phyloP scores from a whole-genome alignment of 2,113 vertebrate genomes.

The Nerophis ophidion region DNA sequence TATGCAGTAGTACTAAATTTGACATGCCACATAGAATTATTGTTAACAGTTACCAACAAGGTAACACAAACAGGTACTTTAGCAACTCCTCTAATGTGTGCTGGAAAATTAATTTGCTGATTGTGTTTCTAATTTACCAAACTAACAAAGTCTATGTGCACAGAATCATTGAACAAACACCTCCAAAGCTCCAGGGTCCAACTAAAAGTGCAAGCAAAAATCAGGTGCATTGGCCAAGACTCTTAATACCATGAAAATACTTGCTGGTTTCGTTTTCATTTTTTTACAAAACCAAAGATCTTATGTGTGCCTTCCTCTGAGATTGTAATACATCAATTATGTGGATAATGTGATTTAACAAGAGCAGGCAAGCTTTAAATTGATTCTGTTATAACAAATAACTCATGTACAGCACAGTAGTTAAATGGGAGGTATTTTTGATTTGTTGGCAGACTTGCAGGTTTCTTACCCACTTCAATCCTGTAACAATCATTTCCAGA shows the following conservation, averaged over 20 bases:
- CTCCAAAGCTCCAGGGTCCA: constrained; percentile 1
- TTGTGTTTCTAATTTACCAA: background rate
- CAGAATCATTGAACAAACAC: background rate
- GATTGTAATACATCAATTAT: background rate
- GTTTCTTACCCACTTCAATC: background rate
- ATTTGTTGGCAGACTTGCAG: background rate
- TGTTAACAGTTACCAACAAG: too few relatives aligned
- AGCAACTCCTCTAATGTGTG: too few relatives aligned
- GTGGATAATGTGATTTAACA: background rate
- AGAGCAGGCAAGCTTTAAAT: background rate
- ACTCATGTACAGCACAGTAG: background rate
- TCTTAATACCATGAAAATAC: background rate
- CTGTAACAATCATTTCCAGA: too few relatives aligned
- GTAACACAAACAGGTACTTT: too few relatives aligned
- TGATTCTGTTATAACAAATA: background rate
- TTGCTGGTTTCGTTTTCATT: background rate
- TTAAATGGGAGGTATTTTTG: background rate
- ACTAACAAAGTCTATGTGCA: background rate
- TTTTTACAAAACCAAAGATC: background rate
- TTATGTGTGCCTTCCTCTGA: background rate
- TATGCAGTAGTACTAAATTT: too few relatives aligned
- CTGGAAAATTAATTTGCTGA: background rate
- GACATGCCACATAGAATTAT: too few relatives aligned
- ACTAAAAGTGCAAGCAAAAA: background rate
- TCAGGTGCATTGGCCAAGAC: background rate